A percentile compares a stretch with the other conserved stretches of the same genome.
Evolutionary conservation across 2,888 invertebrate species (phyloP).

Genomic region (Catonia carolina): DNA sequence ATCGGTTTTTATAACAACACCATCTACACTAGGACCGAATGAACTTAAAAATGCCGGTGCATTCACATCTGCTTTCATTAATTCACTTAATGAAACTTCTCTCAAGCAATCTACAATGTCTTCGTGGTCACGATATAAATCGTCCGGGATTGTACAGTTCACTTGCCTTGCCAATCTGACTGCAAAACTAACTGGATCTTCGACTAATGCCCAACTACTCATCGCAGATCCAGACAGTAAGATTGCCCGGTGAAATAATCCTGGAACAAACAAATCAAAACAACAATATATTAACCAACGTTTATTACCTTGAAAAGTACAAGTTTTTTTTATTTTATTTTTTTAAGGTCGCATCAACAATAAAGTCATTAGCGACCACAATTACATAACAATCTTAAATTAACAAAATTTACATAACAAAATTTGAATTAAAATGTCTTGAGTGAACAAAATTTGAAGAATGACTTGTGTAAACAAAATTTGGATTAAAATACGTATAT

Average conservation of each 20-base stretch:
- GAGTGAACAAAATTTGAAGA: too few relatives aligned
- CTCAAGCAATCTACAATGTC: conserved; percentile 76
- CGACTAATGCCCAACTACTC: conserved; percentile 84
- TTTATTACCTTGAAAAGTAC: too few relatives aligned
- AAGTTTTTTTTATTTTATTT: too few relatives aligned
- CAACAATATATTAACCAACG: not conserved
- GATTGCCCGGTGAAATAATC: conserved; percentile 80
- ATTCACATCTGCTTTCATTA: conserved; percentile 66
- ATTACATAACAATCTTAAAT: too few relatives aligned
- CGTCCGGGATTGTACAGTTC: conserved; percentile 76
- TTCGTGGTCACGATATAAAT: conserved; percentile 74
- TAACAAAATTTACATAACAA: too few relatives aligned
- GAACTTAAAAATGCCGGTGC: conserved; percentile 77
- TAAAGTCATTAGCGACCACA: too few relatives aligned
- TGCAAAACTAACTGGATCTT: conserved; percentile 76
- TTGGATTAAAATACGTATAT: too few relatives aligned
- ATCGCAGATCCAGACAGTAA: conserved; percentile 81
- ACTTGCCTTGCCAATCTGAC: conserved; percentile 71
- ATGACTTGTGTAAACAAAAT: too few relatives aligned
- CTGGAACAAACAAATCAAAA: conserved; percentile 52
- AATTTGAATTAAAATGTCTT: too few relatives aligned
- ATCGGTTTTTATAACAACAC: conserved; percentile 85
- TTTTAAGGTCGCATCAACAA: too few relatives aligned
- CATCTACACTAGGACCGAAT: conserved; percentile 75
- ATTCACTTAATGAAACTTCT: conserved; percentile 64